Conservation (phyloP, 2,113 vertebrate species). For the Odontophorus gujanensis region DNA sequence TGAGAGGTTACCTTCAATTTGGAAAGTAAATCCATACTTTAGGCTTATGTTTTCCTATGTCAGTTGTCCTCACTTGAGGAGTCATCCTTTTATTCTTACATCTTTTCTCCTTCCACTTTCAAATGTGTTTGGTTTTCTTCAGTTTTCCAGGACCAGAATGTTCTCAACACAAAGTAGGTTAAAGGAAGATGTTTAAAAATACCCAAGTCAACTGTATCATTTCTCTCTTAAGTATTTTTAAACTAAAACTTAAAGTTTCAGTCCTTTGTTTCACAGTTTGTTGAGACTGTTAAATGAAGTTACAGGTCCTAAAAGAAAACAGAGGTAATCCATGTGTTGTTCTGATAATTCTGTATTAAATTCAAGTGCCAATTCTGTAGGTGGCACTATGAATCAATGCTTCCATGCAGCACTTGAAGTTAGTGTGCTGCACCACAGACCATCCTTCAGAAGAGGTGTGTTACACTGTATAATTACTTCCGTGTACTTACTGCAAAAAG, state of each 20-base stretch:
- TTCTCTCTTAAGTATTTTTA: neutral
- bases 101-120: neutral
- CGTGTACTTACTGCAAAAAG: neutral
- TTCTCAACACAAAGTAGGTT: neutral
- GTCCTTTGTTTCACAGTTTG: neutral
- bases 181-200: neutral
- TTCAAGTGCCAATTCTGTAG: constrained; percentile 4
- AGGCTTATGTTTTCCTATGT: neutral
- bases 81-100: neutral
- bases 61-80: fast-evolving
- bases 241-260: neutral
- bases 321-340: neutral
- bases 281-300: neutral
- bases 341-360: neutral
- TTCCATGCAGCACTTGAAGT: neutral
- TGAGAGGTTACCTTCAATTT: neutral
- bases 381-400: neutral
- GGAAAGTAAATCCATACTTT: neutral
- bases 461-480: neutral
- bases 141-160: neutral
- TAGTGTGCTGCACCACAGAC: neutral
- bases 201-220: neutral
- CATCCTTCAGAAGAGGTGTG: neutral
- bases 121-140: neutral
- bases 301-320: neutral